Conservation (phyloP, 2,113 vertebrate genomes). For the Saguinus imperator region DNA sequence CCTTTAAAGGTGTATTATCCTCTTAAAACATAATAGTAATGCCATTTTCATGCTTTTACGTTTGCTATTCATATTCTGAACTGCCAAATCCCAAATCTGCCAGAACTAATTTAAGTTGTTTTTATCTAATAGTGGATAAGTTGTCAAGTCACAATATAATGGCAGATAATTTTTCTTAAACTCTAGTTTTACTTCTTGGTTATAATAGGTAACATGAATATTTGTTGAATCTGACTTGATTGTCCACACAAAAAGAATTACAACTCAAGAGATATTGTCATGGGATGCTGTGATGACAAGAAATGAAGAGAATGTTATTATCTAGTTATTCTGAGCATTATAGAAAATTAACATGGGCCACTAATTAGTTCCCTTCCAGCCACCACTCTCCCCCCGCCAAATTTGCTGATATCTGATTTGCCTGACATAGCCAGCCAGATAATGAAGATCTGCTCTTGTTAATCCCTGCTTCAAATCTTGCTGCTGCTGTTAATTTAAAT, state of each 20-base stretch:
- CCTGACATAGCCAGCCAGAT: background rate
- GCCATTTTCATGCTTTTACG: conserved; percentile 86
- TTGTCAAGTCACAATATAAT: conserved; percentile 81
- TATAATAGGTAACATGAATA: conserved; percentile 65
- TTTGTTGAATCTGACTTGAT: conserved; percentile 74
- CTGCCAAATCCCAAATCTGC: conserved; percentile 87
- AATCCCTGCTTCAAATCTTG: background rate
- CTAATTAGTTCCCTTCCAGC: background rate
- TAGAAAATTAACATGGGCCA: conserved; percentile 26
- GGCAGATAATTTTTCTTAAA: conserved; percentile 76
- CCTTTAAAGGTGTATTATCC: conserved; percentile 86
- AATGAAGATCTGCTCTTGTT: background rate
- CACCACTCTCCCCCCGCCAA: background rate
- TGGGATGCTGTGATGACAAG: background rate
- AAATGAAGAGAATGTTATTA: conserved; percentile 10
- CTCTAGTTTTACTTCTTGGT: conserved; percentile 75
- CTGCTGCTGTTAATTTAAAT: conserved; percentile 27
- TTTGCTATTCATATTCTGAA: conserved; percentile 89
- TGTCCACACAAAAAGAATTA: conserved; percentile 61
- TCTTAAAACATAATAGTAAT: conserved; percentile 86
- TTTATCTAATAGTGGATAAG: conserved; percentile 81
- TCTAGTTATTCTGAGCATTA: background rate
- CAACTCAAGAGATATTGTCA: conserved; percentile 50
- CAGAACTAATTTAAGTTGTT: conserved; percentile 83
- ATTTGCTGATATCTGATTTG: background rate